A percentile compares a stretch with the other conserved stretches of the same genome.
These are phyloP conservation scores for Rhegmatorhina hoffmannsi DNA, from an alignment of 2,113 vertebrate species.

Conservation along the genomic window DNA sequence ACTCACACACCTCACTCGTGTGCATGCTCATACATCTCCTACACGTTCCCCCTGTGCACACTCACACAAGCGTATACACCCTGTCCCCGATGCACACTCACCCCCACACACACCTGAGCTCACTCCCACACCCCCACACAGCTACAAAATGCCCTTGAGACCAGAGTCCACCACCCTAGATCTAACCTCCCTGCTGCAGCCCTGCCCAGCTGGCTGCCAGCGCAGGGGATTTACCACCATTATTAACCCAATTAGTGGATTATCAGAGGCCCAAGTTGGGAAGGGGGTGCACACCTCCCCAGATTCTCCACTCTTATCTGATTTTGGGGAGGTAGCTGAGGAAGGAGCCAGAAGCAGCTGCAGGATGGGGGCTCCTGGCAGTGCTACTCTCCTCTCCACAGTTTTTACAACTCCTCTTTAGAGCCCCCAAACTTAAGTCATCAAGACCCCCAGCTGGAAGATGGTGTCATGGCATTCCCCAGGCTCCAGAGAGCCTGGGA, in stretches of 20 bases:
- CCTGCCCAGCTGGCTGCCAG: background rate
- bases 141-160: background rate
- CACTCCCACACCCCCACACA: rapidly evolving
- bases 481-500: background rate
- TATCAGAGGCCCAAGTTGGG: rapidly evolving
- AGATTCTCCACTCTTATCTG: background rate
- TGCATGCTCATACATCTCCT: background rate
- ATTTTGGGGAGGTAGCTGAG: rapidly evolving
- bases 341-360: background rate
- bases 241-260: background rate
- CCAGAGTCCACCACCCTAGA: background rate
- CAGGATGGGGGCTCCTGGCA: rapidly evolving
- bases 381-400: background rate
- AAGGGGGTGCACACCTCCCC: background rate
- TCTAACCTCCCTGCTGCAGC: rapidly evolving
- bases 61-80: background rate
- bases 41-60: no score
- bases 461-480: rapidly evolving
- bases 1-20: no score
- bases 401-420: background rate
- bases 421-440: background rate
- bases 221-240: background rate
- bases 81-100: background rate
- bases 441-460: rapidly evolving
- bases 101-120: background rate